Percentiles rank a stretch among this genome's conserved stretches.
Evolutionary conservation across 2,888 invertebrate genomes (phyloP).

Genomic region (Parnassius mnemosyne): DNA sequence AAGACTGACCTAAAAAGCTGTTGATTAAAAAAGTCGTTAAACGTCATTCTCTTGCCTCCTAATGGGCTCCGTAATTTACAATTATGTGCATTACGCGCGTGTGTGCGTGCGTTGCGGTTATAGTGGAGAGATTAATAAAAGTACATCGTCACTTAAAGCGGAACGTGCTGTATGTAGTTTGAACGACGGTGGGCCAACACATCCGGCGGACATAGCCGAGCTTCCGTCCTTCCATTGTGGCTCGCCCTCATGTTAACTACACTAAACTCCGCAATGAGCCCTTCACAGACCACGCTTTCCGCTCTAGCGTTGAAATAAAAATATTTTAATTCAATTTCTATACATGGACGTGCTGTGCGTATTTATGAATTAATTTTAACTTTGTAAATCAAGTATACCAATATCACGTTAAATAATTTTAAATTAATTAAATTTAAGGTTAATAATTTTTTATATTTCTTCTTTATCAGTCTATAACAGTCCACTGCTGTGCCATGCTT

Average conservation of each 20-base stretch:
- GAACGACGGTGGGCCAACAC: slow-evolving; percentile 54
- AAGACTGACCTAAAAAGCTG: slow-evolving; percentile 9
- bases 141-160: slow-evolving; percentile 19
- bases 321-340: slow-evolving; percentile 20
- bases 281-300: slow-evolving; percentile 22
- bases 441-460: too few species aligned
- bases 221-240: slow-evolving; percentile 70
- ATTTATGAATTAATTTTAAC: slow-evolving; percentile 10
- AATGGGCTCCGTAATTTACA: slow-evolving; percentile 22
- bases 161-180: slow-evolving; percentile 20
- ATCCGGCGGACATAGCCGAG: slow-evolving; percentile 65
- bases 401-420: too few species aligned
- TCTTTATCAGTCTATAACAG: too few species aligned
- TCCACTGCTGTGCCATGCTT: too few species aligned
- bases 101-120: slow-evolving; percentile 4
- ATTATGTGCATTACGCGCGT: slow-evolving; percentile 12
- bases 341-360: slow-evolving; percentile 19
- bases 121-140: slow-evolving; percentile 21
- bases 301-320: slow-evolving; percentile 13
- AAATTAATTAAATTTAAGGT: too few species aligned
- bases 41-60: slow-evolving; percentile 7
- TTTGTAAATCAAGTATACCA: too few species aligned
- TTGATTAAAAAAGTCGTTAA: slow-evolving; percentile 21
- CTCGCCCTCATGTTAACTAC: slow-evolving; percentile 44
- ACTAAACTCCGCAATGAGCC: slow-evolving; percentile 29